Conservation (phyloP, 2,113 vertebrate species). For the Delphinus delphis region DNA sequence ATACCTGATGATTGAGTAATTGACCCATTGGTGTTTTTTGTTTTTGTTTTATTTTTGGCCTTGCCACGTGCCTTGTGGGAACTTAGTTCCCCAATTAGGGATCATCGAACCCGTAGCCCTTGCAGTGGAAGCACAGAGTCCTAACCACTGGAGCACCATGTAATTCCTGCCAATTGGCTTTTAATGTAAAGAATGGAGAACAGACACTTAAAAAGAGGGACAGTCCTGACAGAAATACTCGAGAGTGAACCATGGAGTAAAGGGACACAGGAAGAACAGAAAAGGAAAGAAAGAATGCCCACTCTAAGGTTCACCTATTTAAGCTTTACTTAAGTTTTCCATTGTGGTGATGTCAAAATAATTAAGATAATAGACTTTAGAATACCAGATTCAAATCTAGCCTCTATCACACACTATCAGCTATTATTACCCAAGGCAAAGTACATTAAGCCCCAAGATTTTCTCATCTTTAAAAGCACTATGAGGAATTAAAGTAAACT, state of each 20-base stretch:
- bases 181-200: neutral
- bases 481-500: neutral
- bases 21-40: neutral
- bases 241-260: neutral
- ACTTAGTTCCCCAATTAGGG: too few relatives aligned
- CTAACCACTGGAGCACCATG: too few relatives aligned
- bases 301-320: neutral
- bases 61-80: too few relatives aligned
- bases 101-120: too few relatives aligned
- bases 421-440: neutral
- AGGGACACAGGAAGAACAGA: neutral
- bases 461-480: neutral
- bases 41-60: too few relatives aligned
- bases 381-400: neutral
- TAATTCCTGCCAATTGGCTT: neutral
- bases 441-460: neutral
- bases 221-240: neutral
- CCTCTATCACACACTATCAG: neutral
- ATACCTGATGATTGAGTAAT: neutral
- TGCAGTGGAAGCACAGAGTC: too few relatives aligned
- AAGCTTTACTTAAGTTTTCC: neutral
- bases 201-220: neutral
- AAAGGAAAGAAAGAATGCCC: neutral
- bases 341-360: neutral
- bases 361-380: neutral